Evolutionary conservation across 1,140 invertebrate species (phyloP).

Genomic region (Tetranychus cinnabarinus): DNA sequence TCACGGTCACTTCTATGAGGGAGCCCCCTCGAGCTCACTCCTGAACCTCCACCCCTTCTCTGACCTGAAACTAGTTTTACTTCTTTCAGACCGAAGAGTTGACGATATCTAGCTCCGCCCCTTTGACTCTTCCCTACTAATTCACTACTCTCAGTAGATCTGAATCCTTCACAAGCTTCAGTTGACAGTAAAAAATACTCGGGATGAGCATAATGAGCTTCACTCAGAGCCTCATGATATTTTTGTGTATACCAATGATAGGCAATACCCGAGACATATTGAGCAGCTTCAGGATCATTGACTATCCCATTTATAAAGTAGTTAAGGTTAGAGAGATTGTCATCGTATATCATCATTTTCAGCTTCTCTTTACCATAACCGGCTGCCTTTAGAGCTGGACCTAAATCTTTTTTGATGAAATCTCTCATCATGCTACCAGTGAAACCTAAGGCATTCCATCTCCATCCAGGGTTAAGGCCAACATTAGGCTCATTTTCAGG

Average conservation of each 20-base stretch:
- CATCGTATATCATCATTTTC: slow-evolving; percentile 5
- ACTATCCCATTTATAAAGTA: not conserved
- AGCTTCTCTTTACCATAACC: slow-evolving; percentile 9
- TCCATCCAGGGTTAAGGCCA: slow-evolving; percentile 24
- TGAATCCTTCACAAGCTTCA: slow-evolving; percentile 21
- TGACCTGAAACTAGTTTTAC: too few relatives aligned
- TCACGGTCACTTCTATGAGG: too few relatives aligned
- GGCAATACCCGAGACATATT: slow-evolving; percentile 6
- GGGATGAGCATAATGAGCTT: slow-evolving; percentile 30
- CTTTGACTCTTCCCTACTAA: too few relatives aligned
- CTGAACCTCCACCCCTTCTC: too few relatives aligned
- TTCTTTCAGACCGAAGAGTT: too few relatives aligned
- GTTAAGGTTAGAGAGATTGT: not conserved
- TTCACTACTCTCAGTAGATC: too few relatives aligned
- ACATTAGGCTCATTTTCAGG: slow-evolving; percentile 32
- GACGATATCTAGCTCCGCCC: too few relatives aligned
- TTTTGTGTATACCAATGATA: slow-evolving; percentile 46
- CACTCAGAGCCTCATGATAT: slow-evolving; percentile 18
- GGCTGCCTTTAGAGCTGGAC: slow-evolving; percentile 19
- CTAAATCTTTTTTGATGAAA: slow-evolving; percentile 4
- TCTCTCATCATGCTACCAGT: not conserved
- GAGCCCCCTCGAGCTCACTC: too few relatives aligned
- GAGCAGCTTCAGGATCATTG: not conserved
- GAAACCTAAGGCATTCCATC: slow-evolving; percentile 5
- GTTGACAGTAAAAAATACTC: slow-evolving; percentile 40